Evolutionary conservation across 2,888 invertebrate genomes (phyloP), one percentile per base, ranked within the genome.

Genomic region (Congeria kusceri): DNA sequence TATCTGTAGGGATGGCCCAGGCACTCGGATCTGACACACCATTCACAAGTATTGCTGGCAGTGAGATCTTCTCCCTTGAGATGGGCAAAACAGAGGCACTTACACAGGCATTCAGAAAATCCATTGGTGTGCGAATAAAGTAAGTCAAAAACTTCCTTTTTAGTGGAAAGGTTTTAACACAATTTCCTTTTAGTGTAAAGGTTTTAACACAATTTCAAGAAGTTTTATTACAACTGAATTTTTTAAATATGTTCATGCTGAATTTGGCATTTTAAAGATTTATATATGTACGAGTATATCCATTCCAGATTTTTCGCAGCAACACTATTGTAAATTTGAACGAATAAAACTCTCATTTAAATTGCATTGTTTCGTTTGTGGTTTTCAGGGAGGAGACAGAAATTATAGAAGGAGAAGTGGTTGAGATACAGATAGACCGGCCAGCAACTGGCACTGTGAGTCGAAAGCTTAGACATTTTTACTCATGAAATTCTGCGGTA

Each of bases 41-140:
- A 0, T 99, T 99, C 91, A 99, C 99, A 0, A 97, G 98, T 88
- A 99, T 99, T 96, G 98, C 99, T 18, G 99, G 98, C 0, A 98
- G 98, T 0, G 99, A 99, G 94, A 98, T 99, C 78, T 99, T 98
- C 93, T 99, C 99, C 0, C 93, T 99, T 80, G 99, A 99, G 93
- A 99, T 99, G 98, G 97, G 98, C 92, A 99, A 99, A 94, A 99
- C 99, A 0, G 99, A 99, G 94, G 99, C 99, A 0, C 94, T 99
- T 3, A 98, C 98, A 0, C 99, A 99, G 93, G 96, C 99, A 0
- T 97, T 99, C 77, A 95, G 99, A 72, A 99, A 98, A 92, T 95
- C 95, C 15, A 99, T 99, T 89, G 99, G 99, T 1, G 98, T 99
- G 1, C 95, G 99, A 87, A 98, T 99, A 83, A 97, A 97, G 96